Evolutionary conservation across 1,140 invertebrate species (phyloP), one percentile per base, ranked within the genome.

Genomic region (Drosophila ercepeae): DNA sequence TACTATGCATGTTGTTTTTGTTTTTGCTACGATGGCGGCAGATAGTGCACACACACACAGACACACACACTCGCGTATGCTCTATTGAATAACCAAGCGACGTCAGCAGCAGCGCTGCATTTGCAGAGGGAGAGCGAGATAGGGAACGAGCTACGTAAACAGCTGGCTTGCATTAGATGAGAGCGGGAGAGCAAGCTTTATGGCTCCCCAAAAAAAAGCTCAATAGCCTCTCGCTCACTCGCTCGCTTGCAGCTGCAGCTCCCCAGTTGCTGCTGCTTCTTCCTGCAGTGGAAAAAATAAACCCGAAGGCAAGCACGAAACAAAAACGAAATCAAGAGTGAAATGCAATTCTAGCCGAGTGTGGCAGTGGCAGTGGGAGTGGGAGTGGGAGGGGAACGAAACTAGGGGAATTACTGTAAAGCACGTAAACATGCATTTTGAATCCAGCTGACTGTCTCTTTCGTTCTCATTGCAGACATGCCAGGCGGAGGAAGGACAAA

Each of bases 261-360:
- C 13, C 29, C 29, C 29, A 9, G 4, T 21, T n/a, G 11, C 18
- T 51, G 18, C 77, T 81, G 61, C 61, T 64, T 65, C 61, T 64
- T 63, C 32, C 60, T 39, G 60, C 55, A 11, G 6, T n/a, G n/a
- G n/a, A n/a, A n/a, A n/a, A 77, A 68, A 48, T 63, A 63, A 11
- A 13, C 18, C 54, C 58, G 58, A 61, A 58, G 18, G 21, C 5
- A 6, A 16, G 49, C 36, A 36, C 59, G 59, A 67, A 50, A 65
- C 48, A 57, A 81, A 86, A 84, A 79, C 81, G 79, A 84, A 86
- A 86, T 65, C 73, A 86, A 86, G 81, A 86, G 81, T 86, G 81
- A 86, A 86, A 86, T 86, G 81, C 79, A 81, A 51, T 70, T 70
- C 65, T 58, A 59, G 54, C 11, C 32, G 7, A 36, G 34, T 23